Evolutionary conservation across 1,140 invertebrate species (phyloP).

Genomic region (Halesus radiatus): DNA sequence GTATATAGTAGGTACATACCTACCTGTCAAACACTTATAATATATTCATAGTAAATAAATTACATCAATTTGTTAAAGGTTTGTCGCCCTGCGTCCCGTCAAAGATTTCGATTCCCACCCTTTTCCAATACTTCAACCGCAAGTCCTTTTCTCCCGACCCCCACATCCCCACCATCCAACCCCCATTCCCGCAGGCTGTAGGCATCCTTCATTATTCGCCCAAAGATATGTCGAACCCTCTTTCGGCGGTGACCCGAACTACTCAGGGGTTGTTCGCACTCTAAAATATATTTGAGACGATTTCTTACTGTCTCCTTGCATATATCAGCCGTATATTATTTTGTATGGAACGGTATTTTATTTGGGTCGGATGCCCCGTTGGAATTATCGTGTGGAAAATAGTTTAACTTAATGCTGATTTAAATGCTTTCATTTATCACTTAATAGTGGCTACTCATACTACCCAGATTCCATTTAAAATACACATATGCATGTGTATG

Average conservation of each 20-base stretch:
- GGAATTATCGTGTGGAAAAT: no score
- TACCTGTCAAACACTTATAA: no score
- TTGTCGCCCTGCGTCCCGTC: neutral
- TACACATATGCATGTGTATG: no score
- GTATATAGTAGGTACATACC: no score
- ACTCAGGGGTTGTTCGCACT: constrained; percentile 35
- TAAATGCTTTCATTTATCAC: no score
- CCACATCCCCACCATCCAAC: neutral
- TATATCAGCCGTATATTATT: constrained; percentile 16
- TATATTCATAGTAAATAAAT: no score
- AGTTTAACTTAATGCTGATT: no score
- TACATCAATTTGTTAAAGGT: neutral
- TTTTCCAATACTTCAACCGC: constrained; percentile 37
- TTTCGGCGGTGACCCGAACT: constrained; percentile 38
- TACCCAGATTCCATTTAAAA: no score
- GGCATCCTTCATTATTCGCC: constrained; percentile 55
- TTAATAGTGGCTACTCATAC: no score
- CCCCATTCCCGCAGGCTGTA: neutral
- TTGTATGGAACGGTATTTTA: neutral
- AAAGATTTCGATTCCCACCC: constrained; percentile 6
- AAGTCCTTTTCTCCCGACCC: neutral
- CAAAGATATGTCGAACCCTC: constrained; percentile 58
- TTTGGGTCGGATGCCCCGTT: no score
- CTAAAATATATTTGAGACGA: constrained; percentile 42
- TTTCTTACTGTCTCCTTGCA: constrained; percentile 32